Evolutionary conservation across 2,888 invertebrate species (phyloP), one percentile per base, ranked within the genome.

Genomic region (Meganola albula): DNA sequence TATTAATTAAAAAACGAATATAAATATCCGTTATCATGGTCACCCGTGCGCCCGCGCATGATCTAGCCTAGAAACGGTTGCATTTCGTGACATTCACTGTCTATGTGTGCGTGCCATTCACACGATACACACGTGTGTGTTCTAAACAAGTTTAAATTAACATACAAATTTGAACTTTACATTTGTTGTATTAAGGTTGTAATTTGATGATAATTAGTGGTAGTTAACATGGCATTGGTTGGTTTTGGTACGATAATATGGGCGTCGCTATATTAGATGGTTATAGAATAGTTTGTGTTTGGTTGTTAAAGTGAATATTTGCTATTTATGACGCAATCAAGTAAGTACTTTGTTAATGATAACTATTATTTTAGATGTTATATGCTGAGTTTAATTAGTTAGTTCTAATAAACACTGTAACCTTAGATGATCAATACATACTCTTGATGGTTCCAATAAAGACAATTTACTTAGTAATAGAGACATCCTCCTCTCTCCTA

Each of bases 41-140:
- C 62, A 65, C 67, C 60, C 40, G 43, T 53, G 73, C 78, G 77
- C 77, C 60, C 63, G 76, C 80, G 77, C 80, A 70, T 63, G 58
- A 52, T 74, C 71, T 80, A 84, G 82, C 84, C 84, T 84, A 84
- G 75, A 82, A 83, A 79, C 80, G 63, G 71, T 68, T 76, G 62
- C 74, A 80, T 83, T 83, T 84, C 79, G 83, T 83, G 84, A 83
- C 83, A 83, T 73, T 75, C 67, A 60, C 46, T 36, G 58, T 44
- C 47, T 58, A 53, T 66, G 72, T 68, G 74, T 64, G 73, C 58
- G 59, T 58, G 55, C 58, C 67, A 67, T 70, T 66, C 68, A 66
- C 61, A 51, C 37, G 23, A 12, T 55, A 56, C 62, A 53, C 58
- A 49, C 55, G 63, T 72, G 64, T 58, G 52, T 30, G 46, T 46